These are phyloP conservation scores for Dryocosmus kuriphilus DNA, from an alignment of 2,888 invertebrate species.

Conservation along the genomic window DNA sequence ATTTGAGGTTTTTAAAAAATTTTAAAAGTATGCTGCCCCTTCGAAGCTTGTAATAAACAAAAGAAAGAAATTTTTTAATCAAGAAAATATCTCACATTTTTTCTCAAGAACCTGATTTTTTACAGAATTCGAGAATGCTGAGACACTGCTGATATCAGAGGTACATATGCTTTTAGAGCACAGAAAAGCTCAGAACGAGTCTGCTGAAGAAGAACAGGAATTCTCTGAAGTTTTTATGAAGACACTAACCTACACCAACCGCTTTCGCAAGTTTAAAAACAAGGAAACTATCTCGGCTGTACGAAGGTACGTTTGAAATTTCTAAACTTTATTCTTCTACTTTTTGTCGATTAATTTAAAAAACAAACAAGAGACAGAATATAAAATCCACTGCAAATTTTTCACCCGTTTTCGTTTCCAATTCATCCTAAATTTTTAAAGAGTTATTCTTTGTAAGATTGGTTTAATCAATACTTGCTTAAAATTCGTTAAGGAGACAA, in stretches of 20 bases:
- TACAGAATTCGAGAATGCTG: slow-evolving; percentile 98
- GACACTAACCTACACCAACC: slow-evolving; percentile 95
- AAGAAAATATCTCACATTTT: neutral
- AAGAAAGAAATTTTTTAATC: neutral
- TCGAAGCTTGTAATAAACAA: neutral
- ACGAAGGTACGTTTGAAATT: slow-evolving; percentile 84
- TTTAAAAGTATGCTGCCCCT: neutral
- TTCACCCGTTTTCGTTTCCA: too few relatives aligned
- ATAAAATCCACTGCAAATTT: neutral
- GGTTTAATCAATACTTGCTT: neutral
- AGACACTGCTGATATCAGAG: slow-evolving; percentile 97
- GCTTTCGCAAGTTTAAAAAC: slow-evolving; percentile 98
- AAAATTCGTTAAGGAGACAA: neutral
- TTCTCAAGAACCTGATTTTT: slow-evolving; percentile 36
- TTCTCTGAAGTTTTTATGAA: slow-evolving; percentile 99
- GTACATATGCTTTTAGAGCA: slow-evolving; percentile 98
- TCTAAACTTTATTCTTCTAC: slow-evolving; percentile 1
- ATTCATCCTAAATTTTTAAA: neutral
- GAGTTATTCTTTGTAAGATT: neutral
- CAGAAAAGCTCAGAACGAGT: slow-evolving; percentile 98
- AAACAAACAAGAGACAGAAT: neutral
- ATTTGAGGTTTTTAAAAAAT: neutral
- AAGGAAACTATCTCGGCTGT: slow-evolving; percentile 98
- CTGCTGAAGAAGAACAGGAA: slow-evolving; percentile 98
- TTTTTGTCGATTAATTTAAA: slow-evolving; percentile 9